phyloP scores from a whole-genome alignment of 30 jellyfish, hydroid and myxozoan species.

The Haliclystus octoradiatus region DNA sequence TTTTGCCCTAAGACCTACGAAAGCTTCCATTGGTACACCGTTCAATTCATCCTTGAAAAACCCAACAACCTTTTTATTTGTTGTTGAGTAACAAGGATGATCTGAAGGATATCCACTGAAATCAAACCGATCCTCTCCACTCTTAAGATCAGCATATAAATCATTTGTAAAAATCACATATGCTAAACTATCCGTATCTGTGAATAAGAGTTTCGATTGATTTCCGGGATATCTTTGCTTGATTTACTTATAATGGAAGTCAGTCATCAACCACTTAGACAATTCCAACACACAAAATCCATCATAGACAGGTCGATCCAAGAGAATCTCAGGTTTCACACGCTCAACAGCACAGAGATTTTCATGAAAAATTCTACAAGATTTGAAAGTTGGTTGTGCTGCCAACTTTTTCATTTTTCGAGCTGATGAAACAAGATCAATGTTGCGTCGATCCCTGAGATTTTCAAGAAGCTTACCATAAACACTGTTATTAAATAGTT shows the following conservation, averaged over 20 bases:
- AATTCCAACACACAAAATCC: constrained; percentile 52
- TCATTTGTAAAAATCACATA: not conserved
- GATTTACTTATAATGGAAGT: constrained; percentile 51
- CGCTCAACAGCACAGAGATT: too few relatives aligned
- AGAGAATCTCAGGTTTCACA: constrained; percentile 8
- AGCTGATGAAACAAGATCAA: not conserved
- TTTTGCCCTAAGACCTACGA: constrained; percentile 31
- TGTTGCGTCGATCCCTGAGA: constrained; percentile 19
- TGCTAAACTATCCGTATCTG: constrained; percentile 13
- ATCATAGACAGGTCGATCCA: constrained; percentile 37
- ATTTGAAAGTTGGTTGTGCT: too few relatives aligned
- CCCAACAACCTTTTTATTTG: constrained; percentile 30
- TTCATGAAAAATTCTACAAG: too few relatives aligned
- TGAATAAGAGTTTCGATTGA: constrained; percentile 19
- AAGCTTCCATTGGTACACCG: constrained; percentile 26
- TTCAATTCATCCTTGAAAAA: constrained; percentile 30
- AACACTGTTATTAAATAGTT: constrained; percentile 30
- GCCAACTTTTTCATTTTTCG: constrained; percentile 27
- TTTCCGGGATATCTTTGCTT: constrained; percentile 11
- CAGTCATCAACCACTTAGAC: too few relatives aligned
- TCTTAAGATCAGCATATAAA: not conserved
- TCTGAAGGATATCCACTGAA: constrained; percentile 1
- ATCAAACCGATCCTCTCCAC: not conserved
- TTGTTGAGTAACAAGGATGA: not conserved
- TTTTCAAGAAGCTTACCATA: constrained; percentile 59